These are phyloP conservation scores for Synanthedon vespiformis DNA, from an alignment of 2,888 invertebrate species.

Conservation along the genomic window DNA sequence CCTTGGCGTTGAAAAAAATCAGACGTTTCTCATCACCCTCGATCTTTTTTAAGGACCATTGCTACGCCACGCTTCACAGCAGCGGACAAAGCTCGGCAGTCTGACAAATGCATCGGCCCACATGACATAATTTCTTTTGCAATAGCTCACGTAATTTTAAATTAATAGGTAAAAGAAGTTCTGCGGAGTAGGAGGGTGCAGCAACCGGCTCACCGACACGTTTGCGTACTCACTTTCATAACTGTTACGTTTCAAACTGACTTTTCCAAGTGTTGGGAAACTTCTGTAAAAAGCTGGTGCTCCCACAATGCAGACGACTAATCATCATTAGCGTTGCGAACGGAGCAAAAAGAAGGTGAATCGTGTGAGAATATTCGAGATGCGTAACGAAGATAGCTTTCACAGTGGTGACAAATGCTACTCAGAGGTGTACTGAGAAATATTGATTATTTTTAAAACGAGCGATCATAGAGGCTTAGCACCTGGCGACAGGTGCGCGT, in stretches of 20 bases:
- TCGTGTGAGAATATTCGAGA: slow-evolving; percentile 28
- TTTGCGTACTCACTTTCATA: slow-evolving; percentile 63
- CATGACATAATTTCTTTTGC: slow-evolving; percentile 16
- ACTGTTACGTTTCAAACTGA: slow-evolving; percentile 53
- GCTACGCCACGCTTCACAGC: slow-evolving; percentile 26
- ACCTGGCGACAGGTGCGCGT: slow-evolving; percentile 64
- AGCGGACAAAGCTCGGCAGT: slow-evolving; percentile 18
- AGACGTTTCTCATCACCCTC: slow-evolving; percentile 22
- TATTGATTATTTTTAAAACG: neutral
- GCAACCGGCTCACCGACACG: slow-evolving; percentile 32
- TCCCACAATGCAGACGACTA: slow-evolving; percentile 57
- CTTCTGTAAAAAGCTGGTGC: slow-evolving; percentile 46
- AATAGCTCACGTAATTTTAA: slow-evolving; percentile 22
- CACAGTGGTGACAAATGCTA: slow-evolving; percentile 25
- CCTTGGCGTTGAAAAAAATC: slow-evolving; percentile 18
- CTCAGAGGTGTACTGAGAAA: slow-evolving; percentile 24
- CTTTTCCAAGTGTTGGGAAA: slow-evolving; percentile 63
- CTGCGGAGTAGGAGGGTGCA: slow-evolving; percentile 34
- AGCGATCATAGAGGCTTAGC: slow-evolving; percentile 8
- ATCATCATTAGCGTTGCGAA: slow-evolving; percentile 34
- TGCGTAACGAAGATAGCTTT: slow-evolving; percentile 22
- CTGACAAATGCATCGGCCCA: slow-evolving; percentile 7
- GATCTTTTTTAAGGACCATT: slow-evolving; percentile 37
- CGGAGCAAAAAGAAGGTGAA: slow-evolving; percentile 36
- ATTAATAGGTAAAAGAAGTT: slow-evolving; percentile 25